Conservation (phyloP, 2,888 invertebrate species). For the Seladonia tumulorum region DNA sequence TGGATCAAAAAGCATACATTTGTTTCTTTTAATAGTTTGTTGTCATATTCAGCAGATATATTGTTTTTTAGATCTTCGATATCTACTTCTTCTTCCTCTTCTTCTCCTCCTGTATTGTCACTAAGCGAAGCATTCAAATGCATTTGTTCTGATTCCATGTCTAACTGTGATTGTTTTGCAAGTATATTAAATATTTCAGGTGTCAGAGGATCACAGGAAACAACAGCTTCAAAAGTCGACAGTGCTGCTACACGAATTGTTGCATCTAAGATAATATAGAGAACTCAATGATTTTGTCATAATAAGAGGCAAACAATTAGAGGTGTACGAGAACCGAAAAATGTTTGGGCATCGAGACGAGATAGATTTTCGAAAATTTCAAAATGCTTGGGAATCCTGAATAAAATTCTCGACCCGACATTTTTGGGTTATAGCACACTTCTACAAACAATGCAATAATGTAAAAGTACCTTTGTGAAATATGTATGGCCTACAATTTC, state of each 20-base stretch:
- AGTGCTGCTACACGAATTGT: conserved; percentile 90
- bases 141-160: conserved; percentile 34
- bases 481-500: conserved; percentile 89
- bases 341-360: not conserved
- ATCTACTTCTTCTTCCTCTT: conserved; percentile 74
- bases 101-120: conserved; percentile 57
- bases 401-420: not conserved
- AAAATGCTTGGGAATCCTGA: too few species aligned
- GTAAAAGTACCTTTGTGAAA: conserved; percentile 88
- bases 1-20: conserved; percentile 51
- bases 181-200: conserved; percentile 88
- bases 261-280: conserved; percentile 85
- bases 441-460: not conserved
- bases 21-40: conserved; percentile 47
- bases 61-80: conserved; percentile 61
- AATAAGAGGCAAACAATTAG: not conserved
- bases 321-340: not conserved
- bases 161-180: conserved; percentile 78
- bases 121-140: conserved; percentile 33
- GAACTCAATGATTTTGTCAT: not conserved
- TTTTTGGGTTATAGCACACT: not conserved
- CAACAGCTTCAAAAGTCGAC: conserved; percentile 90
- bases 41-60: conserved; percentile 38
- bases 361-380: not conserved
- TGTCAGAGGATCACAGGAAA: conserved; percentile 88